These are phyloP conservation scores for Planococcus citri DNA, from an alignment of 1,140 invertebrate species.

Conservation along the genomic window DNA sequence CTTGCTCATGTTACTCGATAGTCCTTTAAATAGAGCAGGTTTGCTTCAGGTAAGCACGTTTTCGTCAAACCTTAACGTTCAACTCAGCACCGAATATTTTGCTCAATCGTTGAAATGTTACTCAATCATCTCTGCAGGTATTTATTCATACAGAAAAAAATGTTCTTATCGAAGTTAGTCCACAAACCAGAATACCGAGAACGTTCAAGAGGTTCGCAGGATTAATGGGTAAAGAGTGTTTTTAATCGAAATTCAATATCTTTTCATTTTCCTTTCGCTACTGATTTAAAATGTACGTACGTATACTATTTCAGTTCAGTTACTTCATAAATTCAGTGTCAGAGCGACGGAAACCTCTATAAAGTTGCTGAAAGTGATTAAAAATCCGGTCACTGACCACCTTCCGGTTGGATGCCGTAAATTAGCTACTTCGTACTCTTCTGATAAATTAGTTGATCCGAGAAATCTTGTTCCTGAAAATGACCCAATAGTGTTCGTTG, in stretches of 20 bases:
- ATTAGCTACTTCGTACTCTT: conserved; percentile 78
- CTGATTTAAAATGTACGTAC: background rate
- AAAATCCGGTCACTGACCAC: conserved; percentile 91
- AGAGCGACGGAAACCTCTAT: conserved; percentile 76
- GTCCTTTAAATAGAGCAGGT: conserved; percentile 83
- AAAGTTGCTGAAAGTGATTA: conserved; percentile 92
- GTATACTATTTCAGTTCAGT: conserved; percentile 64
- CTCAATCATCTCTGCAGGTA: conserved; percentile 39
- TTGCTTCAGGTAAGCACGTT: conserved; percentile 46
- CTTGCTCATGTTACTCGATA: conserved; percentile 90
- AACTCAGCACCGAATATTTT: background rate
- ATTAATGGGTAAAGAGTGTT: conserved; percentile 66
- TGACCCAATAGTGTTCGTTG: conserved; percentile 77
- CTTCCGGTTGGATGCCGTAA: conserved; percentile 90
- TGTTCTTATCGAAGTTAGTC: conserved; percentile 96
- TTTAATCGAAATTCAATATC: background rate
- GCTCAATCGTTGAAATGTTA: background rate
- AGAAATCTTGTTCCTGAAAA: conserved; percentile 63
- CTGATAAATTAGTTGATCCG: conserved; percentile 61
- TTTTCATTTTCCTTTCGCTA: background rate
- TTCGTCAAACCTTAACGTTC: background rate
- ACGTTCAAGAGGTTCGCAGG: conserved; percentile 98
- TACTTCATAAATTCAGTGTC: conserved; percentile 88
- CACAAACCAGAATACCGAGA: conserved; percentile 93
- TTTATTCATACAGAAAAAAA: conserved; percentile 94